phyloP scores from a whole-genome alignment of 2,113 vertebrate genomes.

The Orcinus orca region DNA sequence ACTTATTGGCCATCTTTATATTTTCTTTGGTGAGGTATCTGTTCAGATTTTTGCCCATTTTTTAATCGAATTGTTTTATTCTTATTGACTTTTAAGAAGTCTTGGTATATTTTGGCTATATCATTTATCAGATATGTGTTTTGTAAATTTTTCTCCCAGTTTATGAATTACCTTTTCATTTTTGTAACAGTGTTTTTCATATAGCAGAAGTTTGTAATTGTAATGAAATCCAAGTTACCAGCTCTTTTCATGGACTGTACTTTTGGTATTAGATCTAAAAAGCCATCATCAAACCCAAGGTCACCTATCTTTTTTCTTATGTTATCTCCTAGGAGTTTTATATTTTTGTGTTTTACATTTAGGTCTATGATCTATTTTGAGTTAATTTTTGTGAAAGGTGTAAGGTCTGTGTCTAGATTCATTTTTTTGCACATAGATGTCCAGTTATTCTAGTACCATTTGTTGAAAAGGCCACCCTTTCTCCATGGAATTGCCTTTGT shows the following conservation, averaged over 20 bases:
- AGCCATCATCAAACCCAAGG: background rate
- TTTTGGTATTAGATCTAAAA: background rate
- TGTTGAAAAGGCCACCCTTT: background rate
- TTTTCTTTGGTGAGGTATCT: background rate
- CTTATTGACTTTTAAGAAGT: background rate
- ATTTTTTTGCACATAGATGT: background rate
- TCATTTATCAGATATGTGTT: background rate
- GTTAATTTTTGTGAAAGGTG: background rate
- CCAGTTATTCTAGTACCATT: background rate
- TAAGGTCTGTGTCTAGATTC: background rate
- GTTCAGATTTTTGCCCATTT: background rate
- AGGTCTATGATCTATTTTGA: background rate
- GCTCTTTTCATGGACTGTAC: background rate
- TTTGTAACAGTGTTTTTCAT: background rate
- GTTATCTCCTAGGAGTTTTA: background rate
- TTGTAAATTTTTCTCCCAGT: background rate
- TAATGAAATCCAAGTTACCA: background rate
- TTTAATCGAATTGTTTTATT: background rate
- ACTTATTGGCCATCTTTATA: background rate
- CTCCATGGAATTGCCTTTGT: background rate
- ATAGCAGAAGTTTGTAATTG: background rate
- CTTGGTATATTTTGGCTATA: background rate
- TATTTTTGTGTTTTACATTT: background rate
- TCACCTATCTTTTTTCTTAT: background rate
- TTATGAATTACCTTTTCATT: background rate